These are phyloP conservation scores for Cantharis flavilabris DNA, from an alignment of 2,888 invertebrate genomes.

Conservation along the genomic window DNA sequence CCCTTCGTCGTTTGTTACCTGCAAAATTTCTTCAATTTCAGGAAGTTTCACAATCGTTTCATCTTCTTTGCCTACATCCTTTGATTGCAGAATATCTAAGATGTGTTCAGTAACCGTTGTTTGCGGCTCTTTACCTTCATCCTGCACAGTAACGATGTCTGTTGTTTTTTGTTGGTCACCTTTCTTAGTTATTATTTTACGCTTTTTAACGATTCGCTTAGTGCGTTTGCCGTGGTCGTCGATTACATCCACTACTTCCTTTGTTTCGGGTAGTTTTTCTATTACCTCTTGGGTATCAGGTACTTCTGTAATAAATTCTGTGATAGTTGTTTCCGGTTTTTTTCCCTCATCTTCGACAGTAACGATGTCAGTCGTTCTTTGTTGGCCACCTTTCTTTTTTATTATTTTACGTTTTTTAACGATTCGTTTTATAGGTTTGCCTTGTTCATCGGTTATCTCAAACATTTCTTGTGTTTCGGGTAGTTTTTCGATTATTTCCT, in stretches of 20 bases:
- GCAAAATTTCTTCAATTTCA: slow-evolving; percentile 40
- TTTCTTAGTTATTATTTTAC: slow-evolving; percentile 29
- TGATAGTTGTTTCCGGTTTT: slow-evolving; percentile 26
- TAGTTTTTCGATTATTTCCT: slow-evolving; percentile 17
- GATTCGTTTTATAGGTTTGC: slow-evolving; percentile 33
- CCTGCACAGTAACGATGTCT: slow-evolving; percentile 49
- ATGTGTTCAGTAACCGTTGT: slow-evolving; percentile 39
- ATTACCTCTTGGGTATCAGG: slow-evolving; percentile 35
- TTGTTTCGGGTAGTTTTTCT: slow-evolving; percentile 41
- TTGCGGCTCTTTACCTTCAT: slow-evolving; percentile 42
- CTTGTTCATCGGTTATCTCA: slow-evolving; percentile 14
- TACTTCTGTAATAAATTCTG: slow-evolving; percentile 30
- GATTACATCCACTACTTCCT: slow-evolving; percentile 28
- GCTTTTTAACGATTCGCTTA: slow-evolving; percentile 34
- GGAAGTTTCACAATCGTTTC: slow-evolving; percentile 45
- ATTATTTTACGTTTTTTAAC: slow-evolving; percentile 49
- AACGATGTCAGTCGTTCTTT: slow-evolving; percentile 32
- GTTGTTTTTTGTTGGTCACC: slow-evolving; percentile 41
- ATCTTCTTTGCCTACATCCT: too few species aligned
- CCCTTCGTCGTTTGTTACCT: slow-evolving; percentile 37
- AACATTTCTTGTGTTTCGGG: slow-evolving; percentile 29
- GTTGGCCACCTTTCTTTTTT: slow-evolving; percentile 46
- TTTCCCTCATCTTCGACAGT: slow-evolving; percentile 33
- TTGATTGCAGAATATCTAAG: background rate
- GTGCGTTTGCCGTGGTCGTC: slow-evolving; percentile 28